Base-by-base conservation (phyloP, 2,797 vertebrate species). In the Channa striata region DNA sequence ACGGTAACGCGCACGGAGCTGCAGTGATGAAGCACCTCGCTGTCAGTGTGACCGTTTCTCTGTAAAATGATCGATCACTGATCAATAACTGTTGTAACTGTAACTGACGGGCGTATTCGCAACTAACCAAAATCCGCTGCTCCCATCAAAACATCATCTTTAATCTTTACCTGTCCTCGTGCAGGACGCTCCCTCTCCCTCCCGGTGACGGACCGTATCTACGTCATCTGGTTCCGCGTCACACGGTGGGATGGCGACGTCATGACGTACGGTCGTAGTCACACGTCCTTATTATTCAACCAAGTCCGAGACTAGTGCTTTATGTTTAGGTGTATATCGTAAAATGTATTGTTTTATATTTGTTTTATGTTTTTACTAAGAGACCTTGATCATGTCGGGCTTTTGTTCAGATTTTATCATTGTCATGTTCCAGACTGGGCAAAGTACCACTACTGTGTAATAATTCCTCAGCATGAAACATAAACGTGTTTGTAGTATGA, bases 91-190 rank as follows among this genome's bases (percentile, higher is more conserved):
- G 11, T 9, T 54, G 1, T n/a, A n/a, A n/a, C n/a, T n/a, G n/a
- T n/a, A n/a, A n/a, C n/a, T 30, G 25, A 30, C 6, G 25, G 6
- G 6, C 25, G 25, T 4, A 30, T 30, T 6, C 25, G 25, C 25
- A 30, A 30, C 25, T 30, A 30, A 39, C 12, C 37, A 39, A 39
- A 4, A 39, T 12, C 30, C 42, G 0, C 11, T 12, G 37, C 10
- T 1, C 11, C 3, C 13, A n/a, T 23, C 14, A 6, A 48, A 40
- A 70, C 39, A 20, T 71, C 52, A 51, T 4, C 48, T 33, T 17
- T 20, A 34, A 8, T 76, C 34, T 61, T 79, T 79, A 84, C 86
- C 87, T 89, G 87, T 84, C 72, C 81, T 75, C 80, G 63, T 77
- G 79, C 75, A 78, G 77, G 83, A 78, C 66, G 74, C 47, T 80